These are phyloP conservation scores for Elymnias hypermnestra DNA, from an alignment of 1,140 invertebrate genomes.

Conservation along the genomic window DNA sequence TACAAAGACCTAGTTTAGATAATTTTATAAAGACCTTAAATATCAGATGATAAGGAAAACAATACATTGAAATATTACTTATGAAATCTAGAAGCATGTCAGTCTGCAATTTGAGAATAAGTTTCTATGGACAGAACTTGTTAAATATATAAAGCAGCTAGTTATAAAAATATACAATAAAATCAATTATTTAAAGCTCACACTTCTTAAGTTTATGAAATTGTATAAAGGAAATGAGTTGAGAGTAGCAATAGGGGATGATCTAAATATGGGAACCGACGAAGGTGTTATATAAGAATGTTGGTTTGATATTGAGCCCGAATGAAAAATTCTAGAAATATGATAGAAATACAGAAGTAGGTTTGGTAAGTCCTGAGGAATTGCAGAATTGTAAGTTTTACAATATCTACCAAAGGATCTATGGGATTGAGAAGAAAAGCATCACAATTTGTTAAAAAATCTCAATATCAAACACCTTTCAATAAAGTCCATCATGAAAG, in stretches of 20 bases:
- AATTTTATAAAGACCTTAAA: constrained; percentile 37
- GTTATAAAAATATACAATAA: constrained; percentile 49
- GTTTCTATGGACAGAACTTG: constrained; percentile 54
- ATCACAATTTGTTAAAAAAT: too few species aligned
- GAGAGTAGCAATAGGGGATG: too few species aligned
- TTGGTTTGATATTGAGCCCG: too few species aligned
- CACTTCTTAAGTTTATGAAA: constrained; percentile 28
- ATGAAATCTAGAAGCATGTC: constrained; percentile 50
- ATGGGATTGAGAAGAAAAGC: too few species aligned
- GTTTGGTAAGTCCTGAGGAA: constrained; percentile 45
- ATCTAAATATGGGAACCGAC: too few species aligned
- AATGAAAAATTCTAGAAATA: too few species aligned
- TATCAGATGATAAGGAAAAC: constrained; percentile 41
- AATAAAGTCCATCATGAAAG: constrained; percentile 47
- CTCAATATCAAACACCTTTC: constrained; percentile 32
- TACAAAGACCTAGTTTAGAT: constrained; percentile 27
- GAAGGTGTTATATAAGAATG: too few species aligned
- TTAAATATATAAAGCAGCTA: constrained; percentile 40
- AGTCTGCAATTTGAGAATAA: constrained; percentile 56
- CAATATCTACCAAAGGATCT: too few species aligned
- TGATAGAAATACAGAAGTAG: too few species aligned
- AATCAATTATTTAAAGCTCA: constrained; percentile 55
- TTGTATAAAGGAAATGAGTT: too few species aligned
- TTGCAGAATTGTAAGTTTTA: constrained; percentile 43
- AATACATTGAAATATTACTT: constrained; percentile 52